These are phyloP conservation scores for Perdita meconis DNA, from an alignment of 2,888 invertebrate species.

Conservation along the genomic window DNA sequence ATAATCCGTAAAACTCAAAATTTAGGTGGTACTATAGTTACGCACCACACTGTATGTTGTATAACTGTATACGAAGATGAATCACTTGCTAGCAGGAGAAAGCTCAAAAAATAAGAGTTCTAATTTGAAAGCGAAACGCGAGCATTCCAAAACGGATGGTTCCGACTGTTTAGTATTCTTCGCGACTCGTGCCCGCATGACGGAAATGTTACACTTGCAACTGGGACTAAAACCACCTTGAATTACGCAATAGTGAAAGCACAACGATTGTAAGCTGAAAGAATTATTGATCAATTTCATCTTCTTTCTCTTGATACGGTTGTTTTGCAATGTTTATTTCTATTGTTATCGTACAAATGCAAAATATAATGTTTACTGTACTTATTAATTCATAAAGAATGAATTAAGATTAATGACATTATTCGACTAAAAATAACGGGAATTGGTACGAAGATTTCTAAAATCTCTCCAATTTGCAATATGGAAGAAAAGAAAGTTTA, in stretches of 20 bases:
- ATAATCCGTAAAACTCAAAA: no score
- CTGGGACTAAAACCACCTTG: constrained; percentile 68
- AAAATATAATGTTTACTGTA: background rate
- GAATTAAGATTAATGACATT: no score
- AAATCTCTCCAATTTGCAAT: no score
- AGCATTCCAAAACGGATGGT: constrained; percentile 40
- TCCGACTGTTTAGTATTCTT: constrained; percentile 65
- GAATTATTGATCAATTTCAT: constrained; percentile 72
- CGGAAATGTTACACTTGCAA: constrained; percentile 80
- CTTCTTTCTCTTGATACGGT: constrained; percentile 9
- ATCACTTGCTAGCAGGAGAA: no score
- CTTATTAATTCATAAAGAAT: no score
- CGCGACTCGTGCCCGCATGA: constrained; percentile 63
- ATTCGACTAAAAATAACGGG: no score
- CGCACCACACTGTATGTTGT: no score
- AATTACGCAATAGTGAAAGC: constrained; percentile 80
- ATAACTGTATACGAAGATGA: no score
- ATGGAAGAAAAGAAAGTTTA: no score
- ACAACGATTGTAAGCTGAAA: constrained; percentile 61
- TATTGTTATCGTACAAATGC: background rate
- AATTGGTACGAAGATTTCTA: no score
- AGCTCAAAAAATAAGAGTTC: background rate
- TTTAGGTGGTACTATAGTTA: no score
- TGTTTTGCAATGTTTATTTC: background rate
- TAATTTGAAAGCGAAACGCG: constrained; percentile 34